These are phyloP conservation scores for Bombus terrestris DNA, from an alignment of 1,140 invertebrate species.

Conservation along the genomic window DNA sequence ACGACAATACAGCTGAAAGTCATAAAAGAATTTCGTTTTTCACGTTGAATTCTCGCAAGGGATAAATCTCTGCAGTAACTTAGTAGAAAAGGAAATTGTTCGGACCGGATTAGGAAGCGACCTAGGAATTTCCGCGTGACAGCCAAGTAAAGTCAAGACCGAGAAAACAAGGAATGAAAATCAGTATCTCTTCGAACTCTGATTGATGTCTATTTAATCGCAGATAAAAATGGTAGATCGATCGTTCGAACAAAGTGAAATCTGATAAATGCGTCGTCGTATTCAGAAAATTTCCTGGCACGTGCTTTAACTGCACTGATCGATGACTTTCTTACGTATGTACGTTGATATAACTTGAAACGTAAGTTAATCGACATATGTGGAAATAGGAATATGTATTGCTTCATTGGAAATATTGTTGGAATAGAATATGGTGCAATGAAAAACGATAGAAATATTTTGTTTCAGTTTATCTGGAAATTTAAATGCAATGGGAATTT, in stretches of 20 bases:
- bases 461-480: not conserved
- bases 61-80: not conserved
- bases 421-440: not conserved
- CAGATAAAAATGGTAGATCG: no score
- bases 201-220: slow-evolving; percentile 17
- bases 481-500: not conserved
- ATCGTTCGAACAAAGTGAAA: slow-evolving; percentile 16
- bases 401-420: no score
- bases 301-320: not conserved
- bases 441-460: not conserved
- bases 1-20: not conserved
- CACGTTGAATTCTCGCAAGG: not conserved
- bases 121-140: not conserved
- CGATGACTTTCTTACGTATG: not conserved
- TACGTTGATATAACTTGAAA: not conserved
- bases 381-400: no score
- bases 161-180: not conserved
- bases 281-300: not conserved
- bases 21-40: not conserved
- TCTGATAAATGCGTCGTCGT: not conserved
- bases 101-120: not conserved
- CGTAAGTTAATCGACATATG: not conserved
- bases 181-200: not conserved
- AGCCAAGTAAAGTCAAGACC: not conserved
- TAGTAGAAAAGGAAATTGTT: not conserved